phyloP scores from a whole-genome alignment of 1,140 invertebrate genomes.

The Cherax destructor region DNA sequence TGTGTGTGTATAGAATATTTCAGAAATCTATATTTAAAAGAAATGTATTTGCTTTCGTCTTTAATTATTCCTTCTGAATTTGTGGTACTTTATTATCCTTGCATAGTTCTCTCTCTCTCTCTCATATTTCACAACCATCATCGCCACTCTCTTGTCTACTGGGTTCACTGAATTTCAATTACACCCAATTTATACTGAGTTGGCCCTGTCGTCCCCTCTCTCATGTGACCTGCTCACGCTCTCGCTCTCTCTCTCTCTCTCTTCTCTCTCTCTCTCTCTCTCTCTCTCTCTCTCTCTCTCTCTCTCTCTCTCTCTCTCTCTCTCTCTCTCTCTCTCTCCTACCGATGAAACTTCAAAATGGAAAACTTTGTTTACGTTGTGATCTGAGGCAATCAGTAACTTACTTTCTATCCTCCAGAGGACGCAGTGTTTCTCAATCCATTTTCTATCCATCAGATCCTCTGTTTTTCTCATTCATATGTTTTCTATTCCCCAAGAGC shows the following conservation, averaged over 20 bases:
- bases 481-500: too few species aligned
- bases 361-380: too few species aligned
- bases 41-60: neutral
- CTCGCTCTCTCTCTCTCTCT: neutral
- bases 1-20: neutral
- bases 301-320: neutral
- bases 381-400: too few species aligned
- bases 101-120: neutral
- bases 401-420: too few species aligned
- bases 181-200: neutral
- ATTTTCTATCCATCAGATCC: too few species aligned
- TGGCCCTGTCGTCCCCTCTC: neutral
- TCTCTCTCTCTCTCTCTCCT: neutral
- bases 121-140: neutral
- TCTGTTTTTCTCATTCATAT: too few species aligned
- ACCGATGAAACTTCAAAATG: too few species aligned
- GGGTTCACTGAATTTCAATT: neutral
- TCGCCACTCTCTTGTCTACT: neutral
- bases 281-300: neutral
- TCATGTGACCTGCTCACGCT: neutral
- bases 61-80: neutral
- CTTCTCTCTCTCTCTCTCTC: constrained; percentile 4
- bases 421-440: too few species aligned
- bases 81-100: neutral
- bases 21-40: neutral